Conservation (phyloP, 1,140 invertebrate genomes). For the Drosophila athabasca region DNA sequence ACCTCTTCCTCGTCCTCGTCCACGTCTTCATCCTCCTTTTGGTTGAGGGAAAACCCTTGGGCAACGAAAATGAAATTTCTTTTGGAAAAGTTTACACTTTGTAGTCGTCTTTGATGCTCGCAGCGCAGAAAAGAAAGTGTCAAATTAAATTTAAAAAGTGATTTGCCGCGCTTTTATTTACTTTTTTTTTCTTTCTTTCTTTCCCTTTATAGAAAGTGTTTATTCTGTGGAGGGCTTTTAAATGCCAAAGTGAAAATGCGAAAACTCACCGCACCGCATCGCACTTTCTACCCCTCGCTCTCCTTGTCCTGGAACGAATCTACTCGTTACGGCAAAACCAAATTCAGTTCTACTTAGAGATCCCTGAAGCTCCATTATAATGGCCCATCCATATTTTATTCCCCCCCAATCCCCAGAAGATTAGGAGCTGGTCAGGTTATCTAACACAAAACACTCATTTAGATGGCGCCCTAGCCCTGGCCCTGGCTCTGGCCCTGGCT, state of each 20-base stretch:
- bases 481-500: no score
- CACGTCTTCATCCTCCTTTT: neutral
- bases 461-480: slow-evolving; percentile 34
- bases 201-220: slow-evolving; percentile 15
- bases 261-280: slow-evolving; percentile 51
- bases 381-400: slow-evolving; percentile 43
- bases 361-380: slow-evolving; percentile 12
- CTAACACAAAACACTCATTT: slow-evolving; percentile 71
- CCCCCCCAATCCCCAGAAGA: slow-evolving; percentile 33
- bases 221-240: slow-evolving; percentile 49
- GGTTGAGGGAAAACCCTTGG: slow-evolving; percentile 35
- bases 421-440: slow-evolving; percentile 59
- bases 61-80: slow-evolving; percentile 72
- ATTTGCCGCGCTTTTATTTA: slow-evolving; percentile 66
- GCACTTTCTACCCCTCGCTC: no score
- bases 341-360: neutral
- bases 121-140: slow-evolving; percentile 68
- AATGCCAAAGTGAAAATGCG: slow-evolving; percentile 60
- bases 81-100: slow-evolving; percentile 70
- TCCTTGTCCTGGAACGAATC: neutral
- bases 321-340: neutral
- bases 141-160: slow-evolving; percentile 81
- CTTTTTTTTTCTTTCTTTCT: slow-evolving; percentile 9
- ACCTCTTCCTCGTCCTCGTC: neutral
- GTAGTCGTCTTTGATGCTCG: slow-evolving; percentile 67